These are phyloP conservation scores for Anhinga rufa DNA, from an alignment of 2,113 vertebrate genomes.

Conservation along the genomic window DNA sequence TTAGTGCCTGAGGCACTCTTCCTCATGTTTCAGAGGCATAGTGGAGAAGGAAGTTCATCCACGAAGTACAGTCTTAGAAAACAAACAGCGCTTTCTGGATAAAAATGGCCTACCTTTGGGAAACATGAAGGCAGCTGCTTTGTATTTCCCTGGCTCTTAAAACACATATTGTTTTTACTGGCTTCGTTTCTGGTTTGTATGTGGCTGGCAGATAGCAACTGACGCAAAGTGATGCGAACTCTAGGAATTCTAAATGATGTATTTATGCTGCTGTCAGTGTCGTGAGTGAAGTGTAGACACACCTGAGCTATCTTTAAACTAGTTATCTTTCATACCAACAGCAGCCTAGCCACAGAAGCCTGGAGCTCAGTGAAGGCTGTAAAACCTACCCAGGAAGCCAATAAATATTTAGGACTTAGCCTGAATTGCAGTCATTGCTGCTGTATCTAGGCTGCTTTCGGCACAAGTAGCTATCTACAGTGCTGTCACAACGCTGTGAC, in stretches of 20 bases:
- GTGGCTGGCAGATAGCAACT: neutral
- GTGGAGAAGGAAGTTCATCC: neutral
- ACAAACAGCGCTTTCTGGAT: neutral
- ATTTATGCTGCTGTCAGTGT: neutral
- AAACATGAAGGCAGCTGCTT: neutral
- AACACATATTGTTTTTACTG: neutral
- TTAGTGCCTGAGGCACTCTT: neutral
- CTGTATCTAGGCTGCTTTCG: neutral
- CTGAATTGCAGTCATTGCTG: conserved; percentile 6
- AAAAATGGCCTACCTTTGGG: neutral
- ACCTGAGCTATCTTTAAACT: neutral
- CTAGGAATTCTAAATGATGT: neutral
- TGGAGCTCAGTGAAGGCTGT: neutral
- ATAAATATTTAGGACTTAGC: conserved; percentile 37
- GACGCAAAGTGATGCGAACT: neutral
- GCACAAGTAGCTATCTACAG: neutral
- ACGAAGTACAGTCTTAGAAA: neutral
- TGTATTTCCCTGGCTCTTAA: neutral
- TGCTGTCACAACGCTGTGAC: neutral
- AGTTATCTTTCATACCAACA: neutral
- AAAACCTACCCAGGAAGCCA: conserved; percentile 32
- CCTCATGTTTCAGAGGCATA: neutral
- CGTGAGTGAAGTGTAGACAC: neutral
- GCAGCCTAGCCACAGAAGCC: neutral
- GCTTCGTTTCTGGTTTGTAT: neutral